Conservation (phyloP, 2,888 invertebrate genomes). For the Ophraella communa region DNA sequence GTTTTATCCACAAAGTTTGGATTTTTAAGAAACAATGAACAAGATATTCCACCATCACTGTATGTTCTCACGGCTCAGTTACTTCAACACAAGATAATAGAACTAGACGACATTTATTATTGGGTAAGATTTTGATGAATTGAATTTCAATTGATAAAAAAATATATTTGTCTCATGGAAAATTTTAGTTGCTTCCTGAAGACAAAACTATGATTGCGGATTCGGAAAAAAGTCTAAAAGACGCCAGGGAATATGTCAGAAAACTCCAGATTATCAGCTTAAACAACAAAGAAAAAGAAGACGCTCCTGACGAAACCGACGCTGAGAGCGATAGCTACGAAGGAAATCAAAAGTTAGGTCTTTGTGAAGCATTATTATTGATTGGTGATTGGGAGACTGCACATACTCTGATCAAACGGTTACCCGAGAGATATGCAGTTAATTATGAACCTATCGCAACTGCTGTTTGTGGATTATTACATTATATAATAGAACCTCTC, state of each 20-base stretch:
- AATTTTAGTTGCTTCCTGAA: constrained; percentile 77
- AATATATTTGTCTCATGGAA: not conserved
- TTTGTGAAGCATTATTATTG: constrained; percentile 86
- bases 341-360: constrained; percentile 87
- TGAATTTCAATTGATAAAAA: too few species aligned
- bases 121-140: constrained; percentile 72
- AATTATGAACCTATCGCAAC: constrained; percentile 80
- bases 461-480: constrained; percentile 80
- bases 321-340: constrained; percentile 64
- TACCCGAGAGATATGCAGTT: constrained; percentile 82
- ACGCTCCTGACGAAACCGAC: constrained; percentile 72
- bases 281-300: constrained; percentile 79
- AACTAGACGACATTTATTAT: constrained; percentile 85
- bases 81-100: constrained; percentile 85
- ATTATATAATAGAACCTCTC: constrained; percentile 84
- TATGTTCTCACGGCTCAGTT: constrained; percentile 90
- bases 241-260: constrained; percentile 86
- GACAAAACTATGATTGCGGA: constrained; percentile 82
- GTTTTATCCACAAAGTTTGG: constrained; percentile 92
- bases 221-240: constrained; percentile 81
- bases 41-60: constrained; percentile 79
- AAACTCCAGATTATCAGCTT: constrained; percentile 83
- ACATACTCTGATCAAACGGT: constrained; percentile 75
- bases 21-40: constrained; percentile 71
- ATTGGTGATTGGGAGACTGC: constrained; percentile 93